Evolutionary conservation across 2,888 invertebrate genomes (phyloP), one percentile per base, ranked within the genome.

Genomic region (Deroplatys truncata): DNA sequence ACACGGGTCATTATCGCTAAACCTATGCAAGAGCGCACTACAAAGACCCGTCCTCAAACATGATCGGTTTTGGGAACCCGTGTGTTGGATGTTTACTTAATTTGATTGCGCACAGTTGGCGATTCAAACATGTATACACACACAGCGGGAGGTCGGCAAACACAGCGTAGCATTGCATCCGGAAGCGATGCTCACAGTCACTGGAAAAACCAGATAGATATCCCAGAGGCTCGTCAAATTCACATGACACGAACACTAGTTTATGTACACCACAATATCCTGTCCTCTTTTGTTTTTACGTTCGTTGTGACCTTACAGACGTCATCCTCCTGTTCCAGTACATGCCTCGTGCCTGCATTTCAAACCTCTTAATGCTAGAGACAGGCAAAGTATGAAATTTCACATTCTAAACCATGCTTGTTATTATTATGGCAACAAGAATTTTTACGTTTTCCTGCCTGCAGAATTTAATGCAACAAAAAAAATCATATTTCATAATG

Each of bases 51-150:
- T 31, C 56, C 56, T 72, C 86, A 86, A 87, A 72, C 56, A 72
- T 72, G 56, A 72, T 72, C 56, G 56, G 56, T 72, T 72, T 72
- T 72, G 56, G 56, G 56, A 72, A 72, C 56, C 56, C 25, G 56
- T 72, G 56, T 85, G 88, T 56, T 89, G 90, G 84, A 90, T 90
- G 88, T 90, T 90, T 90, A 90, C 89, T 88, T 89, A 90, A 90
- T 88, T 88, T 90, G 90, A 90, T 90, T 90, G 90, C 90, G 89
- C 88, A 56, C 89, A 90, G 90, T 90, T 88, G 88, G 89, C 82
- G 88, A 86, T 89, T 89, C 90, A 90, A 90, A 90, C 90, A 90
- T 90, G 90, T 90, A 88, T 89, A 88, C 88, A 88, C 88, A 88
- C 89, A 89, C 88, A 35, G 84, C 28, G 43, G 84, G 29, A 43